Percentiles rank a stretch among this genome's conserved stretches.
Evolutionary conservation across 2,113 vertebrate species (phyloP).

Genomic region (Myrmecophaga tridactyla): DNA sequence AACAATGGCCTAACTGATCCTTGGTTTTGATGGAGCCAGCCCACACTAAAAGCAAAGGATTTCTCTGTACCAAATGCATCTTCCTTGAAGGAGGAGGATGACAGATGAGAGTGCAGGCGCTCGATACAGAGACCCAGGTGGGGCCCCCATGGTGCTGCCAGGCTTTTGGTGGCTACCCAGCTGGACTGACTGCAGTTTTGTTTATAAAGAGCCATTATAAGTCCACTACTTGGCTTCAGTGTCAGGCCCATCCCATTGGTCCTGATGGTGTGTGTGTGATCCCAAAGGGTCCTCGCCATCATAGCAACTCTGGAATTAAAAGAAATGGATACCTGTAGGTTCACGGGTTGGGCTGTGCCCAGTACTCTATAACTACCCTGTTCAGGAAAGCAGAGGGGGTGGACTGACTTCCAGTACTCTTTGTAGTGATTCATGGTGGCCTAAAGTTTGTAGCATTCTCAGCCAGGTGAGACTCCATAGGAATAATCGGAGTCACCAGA

Average conservation of each 20-base stretch:
- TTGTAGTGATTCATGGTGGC: not conserved
- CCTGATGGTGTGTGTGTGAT: constrained; percentile 70
- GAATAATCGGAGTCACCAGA: not conserved
- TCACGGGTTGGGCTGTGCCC: not conserved
- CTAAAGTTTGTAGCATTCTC: not conserved
- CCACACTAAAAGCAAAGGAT: not conserved
- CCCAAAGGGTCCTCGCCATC: not conserved
- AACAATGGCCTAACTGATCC: not conserved
- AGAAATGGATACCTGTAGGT: constrained; percentile 64
- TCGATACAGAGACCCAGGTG: constrained; percentile 49
- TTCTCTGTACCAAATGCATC: constrained; percentile 57
- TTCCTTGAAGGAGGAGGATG: constrained; percentile 56
- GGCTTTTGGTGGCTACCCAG: constrained; percentile 48
- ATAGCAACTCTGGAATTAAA: constrained; percentile 62
- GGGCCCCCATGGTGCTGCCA: constrained; percentile 56
- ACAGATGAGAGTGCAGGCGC: constrained; percentile 45
- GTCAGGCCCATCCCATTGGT: not conserved
- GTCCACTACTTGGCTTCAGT: constrained; percentile 64
- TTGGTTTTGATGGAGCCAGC: not conserved
- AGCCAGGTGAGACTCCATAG: not conserved
- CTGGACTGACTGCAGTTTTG: constrained; percentile 33
- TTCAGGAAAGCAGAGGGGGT: not conserved
- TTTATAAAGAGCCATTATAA: constrained; percentile 73
- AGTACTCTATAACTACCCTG: constrained; percentile 51
- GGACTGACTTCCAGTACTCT: too few species aligned